Conservation (phyloP, 1,140 invertebrate genomes). For the Lasioglossum albipes region DNA sequence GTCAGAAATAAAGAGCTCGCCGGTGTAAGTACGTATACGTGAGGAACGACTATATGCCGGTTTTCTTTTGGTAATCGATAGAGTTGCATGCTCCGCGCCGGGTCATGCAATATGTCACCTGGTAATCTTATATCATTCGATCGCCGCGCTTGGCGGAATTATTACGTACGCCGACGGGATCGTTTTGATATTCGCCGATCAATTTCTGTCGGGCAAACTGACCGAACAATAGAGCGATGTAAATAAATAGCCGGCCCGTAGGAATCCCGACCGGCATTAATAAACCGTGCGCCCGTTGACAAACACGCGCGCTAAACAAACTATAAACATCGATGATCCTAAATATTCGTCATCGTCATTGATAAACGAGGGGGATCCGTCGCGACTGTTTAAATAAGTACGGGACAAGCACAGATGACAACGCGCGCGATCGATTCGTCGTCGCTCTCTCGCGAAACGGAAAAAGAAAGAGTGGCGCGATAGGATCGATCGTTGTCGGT, state of each 20-base stretch:
- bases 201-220: constrained; percentile 22
- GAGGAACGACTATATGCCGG: not conserved
- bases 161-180: constrained; percentile 15
- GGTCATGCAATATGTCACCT: not conserved
- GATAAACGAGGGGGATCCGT: constrained; percentile 22
- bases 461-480: not conserved
- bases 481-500: not conserved
- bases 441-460: not conserved
- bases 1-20: not conserved
- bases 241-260: constrained; percentile 30
- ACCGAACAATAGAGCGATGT: constrained; percentile 37
- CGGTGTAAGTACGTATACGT: not conserved
- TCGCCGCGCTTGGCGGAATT: constrained; percentile 7
- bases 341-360: constrained; percentile 39
- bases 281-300: constrained; percentile 31
- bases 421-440: not conserved
- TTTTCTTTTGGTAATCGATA: constrained; percentile 25
- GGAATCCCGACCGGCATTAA: constrained; percentile 33
- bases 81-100: not conserved
- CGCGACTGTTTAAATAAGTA: constrained; percentile 24
- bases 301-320: constrained; percentile 42
- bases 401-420: not conserved
- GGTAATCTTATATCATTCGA: constrained; percentile 27
- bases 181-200: constrained; percentile 33
- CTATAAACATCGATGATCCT: constrained; percentile 48